Evolutionary conservation across 2,888 invertebrate species (phyloP), one percentile per base, ranked within the genome.

Genomic region (Eueremaeus valkanovi): DNA sequence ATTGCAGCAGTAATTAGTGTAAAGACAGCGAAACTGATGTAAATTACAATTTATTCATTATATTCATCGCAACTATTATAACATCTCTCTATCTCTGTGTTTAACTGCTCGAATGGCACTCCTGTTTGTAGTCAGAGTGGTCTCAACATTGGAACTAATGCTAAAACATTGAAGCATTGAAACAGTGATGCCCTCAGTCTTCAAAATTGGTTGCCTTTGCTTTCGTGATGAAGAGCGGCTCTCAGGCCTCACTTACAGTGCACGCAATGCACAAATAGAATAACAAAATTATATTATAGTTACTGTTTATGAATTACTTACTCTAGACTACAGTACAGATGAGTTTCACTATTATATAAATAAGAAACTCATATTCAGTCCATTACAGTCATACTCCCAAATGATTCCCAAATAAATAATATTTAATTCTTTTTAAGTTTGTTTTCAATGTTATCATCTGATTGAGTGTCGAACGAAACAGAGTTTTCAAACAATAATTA

Each of bases 31-130:
- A 24, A 55, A 55, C 55, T 55, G 27, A 55, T 55, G 24, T 55
- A 27, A 55, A 55, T 55, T 55, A 27, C 55, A 55, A 55, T 55
- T 55, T 55, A 55, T 55, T 55, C 55, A n/a, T n/a, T n/a, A n/a
- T n/a, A n/a, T n/a, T n/a, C n/a, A 49, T 49, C 49, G 8, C 49
- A 49, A 49, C 9, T 13, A 45, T 45, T 45, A 45, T 45, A 45
- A 5, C 49, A 49, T 11, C 24, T n/a, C 55, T 27, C 24, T 13
- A 55, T 6, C 13, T n/a, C 55, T 55, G 11, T 24, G 27, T 27
- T 11, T 55, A 55, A 55, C 55, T 55, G 27, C 27, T 55, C 55
- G 11, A 24, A 55, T 55, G 55, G 55, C 55, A 55, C 55, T 55
- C 55, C 49, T 49, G 21, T 49, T n/a, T n/a, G n/a, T n/a, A n/a